Conservation (phyloP, 92 coral and sea anemone genomes). For the Scolanthus callimorphus region DNA sequence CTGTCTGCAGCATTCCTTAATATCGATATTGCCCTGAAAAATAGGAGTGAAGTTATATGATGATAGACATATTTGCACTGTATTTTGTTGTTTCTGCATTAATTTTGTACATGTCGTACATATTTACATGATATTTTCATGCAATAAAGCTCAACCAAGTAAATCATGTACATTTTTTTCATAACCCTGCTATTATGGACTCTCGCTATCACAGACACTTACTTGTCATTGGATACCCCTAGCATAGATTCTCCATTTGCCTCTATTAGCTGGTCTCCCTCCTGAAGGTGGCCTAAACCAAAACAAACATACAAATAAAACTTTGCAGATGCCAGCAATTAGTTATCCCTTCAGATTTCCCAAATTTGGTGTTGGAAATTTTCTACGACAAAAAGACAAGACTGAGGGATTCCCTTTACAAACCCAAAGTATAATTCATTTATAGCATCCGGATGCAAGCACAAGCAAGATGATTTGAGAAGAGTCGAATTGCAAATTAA, state of each 20-base stretch:
- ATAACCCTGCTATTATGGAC: background rate
- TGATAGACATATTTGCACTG: background rate
- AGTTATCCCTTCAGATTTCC: background rate
- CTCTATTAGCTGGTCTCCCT: conserved; percentile 87
- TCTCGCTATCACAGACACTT: conserved; percentile 11
- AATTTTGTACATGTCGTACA: too few species aligned
- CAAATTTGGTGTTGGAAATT: background rate
- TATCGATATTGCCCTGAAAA: conserved; percentile 71
- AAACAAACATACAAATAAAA: background rate
- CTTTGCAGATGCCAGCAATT: too few species aligned
- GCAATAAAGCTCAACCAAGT: too few species aligned
- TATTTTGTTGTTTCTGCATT: too few species aligned
- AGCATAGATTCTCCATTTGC: conserved; percentile 79
- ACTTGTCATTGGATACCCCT: conserved; percentile 86
- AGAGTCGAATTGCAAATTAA: too few species aligned
- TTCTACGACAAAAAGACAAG: too few species aligned
- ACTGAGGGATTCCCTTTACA: too few species aligned
- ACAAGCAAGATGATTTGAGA: too few species aligned
- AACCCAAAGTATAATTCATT: too few species aligned
- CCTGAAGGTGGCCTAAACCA: conserved; percentile 59
- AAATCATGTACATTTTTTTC: too few species aligned
- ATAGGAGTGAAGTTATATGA: background rate
- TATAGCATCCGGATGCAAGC: too few species aligned
- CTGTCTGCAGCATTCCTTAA: conserved; percentile 68
- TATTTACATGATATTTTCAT: too few species aligned